Conservation (phyloP, 2,797 vertebrate genomes). For the Miichthys miiuy region DNA sequence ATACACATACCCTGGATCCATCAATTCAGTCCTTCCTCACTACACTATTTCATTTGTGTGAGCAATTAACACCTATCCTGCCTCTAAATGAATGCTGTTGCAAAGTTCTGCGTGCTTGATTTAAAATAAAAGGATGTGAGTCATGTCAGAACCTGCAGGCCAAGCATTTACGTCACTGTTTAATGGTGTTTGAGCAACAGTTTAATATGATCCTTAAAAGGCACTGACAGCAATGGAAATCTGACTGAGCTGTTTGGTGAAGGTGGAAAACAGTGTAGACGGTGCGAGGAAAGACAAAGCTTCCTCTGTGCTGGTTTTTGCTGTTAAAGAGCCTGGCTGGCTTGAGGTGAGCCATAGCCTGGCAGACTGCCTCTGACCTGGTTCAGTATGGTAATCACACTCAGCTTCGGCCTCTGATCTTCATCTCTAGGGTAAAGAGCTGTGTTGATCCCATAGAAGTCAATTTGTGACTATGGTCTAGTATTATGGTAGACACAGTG, state of each 20-base stretch:
- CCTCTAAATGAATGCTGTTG: constrained; percentile 23
- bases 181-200: constrained; percentile 59
- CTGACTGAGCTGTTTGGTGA: constrained; percentile 47
- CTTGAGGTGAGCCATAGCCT: constrained; percentile 51
- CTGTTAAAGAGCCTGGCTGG: constrained; percentile 37
- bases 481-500: constrained; percentile 6
- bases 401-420: constrained; percentile 48
- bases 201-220: constrained; percentile 67
- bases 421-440: constrained; percentile 26
- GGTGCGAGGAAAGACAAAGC: constrained; percentile 62
- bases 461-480: constrained; percentile 15
- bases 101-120: constrained; percentile 28
- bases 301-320: constrained; percentile 58
- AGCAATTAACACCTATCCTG: constrained; percentile 34
- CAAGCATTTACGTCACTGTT: constrained; percentile 55
- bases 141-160: constrained; percentile 46
- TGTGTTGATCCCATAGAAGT: constrained; percentile 30
- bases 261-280: constrained; percentile 50
- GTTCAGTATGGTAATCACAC: constrained; percentile 57
- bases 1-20: neutral
- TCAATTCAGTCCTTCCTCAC: neutral
- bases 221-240: constrained; percentile 50
- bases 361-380: constrained; percentile 53
- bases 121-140: constrained; percentile 54
- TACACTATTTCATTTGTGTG: constrained; percentile 12